phyloP scores from a whole-genome alignment of 2,888 invertebrate genomes.

The Tetramorium bicarinatum region DNA sequence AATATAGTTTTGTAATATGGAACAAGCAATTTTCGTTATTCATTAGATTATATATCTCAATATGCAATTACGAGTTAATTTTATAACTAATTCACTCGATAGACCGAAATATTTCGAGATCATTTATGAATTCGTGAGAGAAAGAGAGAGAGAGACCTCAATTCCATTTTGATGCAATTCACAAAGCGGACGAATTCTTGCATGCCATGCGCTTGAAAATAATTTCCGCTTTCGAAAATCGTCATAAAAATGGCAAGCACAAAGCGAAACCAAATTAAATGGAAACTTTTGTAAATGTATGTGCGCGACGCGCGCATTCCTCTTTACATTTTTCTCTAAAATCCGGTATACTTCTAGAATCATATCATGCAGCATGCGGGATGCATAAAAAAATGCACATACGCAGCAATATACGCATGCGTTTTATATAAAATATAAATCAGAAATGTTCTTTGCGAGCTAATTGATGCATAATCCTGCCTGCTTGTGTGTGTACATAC shows the following conservation, averaged over 20 bases:
- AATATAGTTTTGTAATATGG: constrained; percentile 6
- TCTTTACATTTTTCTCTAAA: constrained; percentile 6
- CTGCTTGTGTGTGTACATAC: background rate
- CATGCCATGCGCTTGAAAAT: constrained; percentile 35
- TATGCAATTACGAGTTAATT: constrained; percentile 69
- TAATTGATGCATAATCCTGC: background rate
- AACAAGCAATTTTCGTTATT: background rate
- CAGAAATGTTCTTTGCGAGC: background rate
- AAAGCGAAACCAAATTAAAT: constrained; percentile 48
- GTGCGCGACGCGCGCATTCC: background rate
- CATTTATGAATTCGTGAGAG: constrained; percentile 60
- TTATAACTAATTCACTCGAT: constrained; percentile 71
- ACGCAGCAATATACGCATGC: background rate
- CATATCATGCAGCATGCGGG: background rate
- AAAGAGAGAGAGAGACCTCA: background rate
- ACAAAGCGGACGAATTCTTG: constrained; percentile 63
- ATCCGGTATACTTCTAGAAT: constrained; percentile 19
- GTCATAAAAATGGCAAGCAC: constrained; percentile 28
- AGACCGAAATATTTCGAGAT: constrained; percentile 59
- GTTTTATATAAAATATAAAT: background rate
- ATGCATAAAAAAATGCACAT: background rate
- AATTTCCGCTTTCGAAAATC: constrained; percentile 50
- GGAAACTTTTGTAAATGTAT: constrained; percentile 26
- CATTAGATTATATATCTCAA: constrained; percentile 67
- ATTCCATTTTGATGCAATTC: constrained; percentile 67